A percentile compares a stretch with the other conserved stretches of the same genome.
phyloP scores from a whole-genome alignment of 1,140 invertebrate species.

The Panagrolaimus sp. region DNA sequence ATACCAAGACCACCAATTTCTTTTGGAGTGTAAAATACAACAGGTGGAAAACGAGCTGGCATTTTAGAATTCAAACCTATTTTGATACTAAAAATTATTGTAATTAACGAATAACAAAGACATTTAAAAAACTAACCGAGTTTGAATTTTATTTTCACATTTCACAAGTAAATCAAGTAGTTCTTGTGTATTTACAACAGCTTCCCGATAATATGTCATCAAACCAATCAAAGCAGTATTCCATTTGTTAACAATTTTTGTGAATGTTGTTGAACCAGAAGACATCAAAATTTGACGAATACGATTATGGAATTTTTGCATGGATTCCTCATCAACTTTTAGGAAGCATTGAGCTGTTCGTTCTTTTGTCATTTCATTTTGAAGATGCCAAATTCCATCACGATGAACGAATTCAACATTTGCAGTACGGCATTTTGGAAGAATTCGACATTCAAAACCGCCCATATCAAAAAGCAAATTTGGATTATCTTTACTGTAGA shows the following conservation, averaged over 20 bases:
- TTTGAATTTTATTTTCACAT: constrained; percentile 99
- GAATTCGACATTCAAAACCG: constrained; percentile 95
- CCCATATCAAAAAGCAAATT: constrained; percentile 98
- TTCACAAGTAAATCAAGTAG: constrained; percentile 92
- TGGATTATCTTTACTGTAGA: constrained; percentile 98
- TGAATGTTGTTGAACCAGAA: constrained; percentile 98
- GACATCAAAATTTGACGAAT: constrained; percentile 99
- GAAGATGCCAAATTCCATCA: constrained; percentile 98
- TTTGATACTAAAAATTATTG: constrained; percentile 70
- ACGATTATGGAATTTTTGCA: constrained; percentile 93
- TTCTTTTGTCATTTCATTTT: constrained; percentile 94
- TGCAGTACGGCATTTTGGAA: constrained; percentile 93
- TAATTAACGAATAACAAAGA: not conserved
- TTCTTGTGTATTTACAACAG: constrained; percentile 97
- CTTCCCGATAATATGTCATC: constrained; percentile 99
- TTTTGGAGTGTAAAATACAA: constrained; percentile 99
- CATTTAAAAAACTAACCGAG: constrained; percentile 64
- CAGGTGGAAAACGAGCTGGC: constrained; percentile 97
- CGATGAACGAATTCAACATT: constrained; percentile 92
- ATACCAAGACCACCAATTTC: constrained; percentile 69
- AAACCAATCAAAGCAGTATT: constrained; percentile 97
- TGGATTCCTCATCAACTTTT: constrained; percentile 92
- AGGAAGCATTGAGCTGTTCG: constrained; percentile 96
- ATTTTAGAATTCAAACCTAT: constrained; percentile 99
- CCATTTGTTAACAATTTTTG: constrained; percentile 99